phyloP scores from a whole-genome alignment of 2,888 invertebrate species.

The Cryptocheilus praepositus region DNA sequence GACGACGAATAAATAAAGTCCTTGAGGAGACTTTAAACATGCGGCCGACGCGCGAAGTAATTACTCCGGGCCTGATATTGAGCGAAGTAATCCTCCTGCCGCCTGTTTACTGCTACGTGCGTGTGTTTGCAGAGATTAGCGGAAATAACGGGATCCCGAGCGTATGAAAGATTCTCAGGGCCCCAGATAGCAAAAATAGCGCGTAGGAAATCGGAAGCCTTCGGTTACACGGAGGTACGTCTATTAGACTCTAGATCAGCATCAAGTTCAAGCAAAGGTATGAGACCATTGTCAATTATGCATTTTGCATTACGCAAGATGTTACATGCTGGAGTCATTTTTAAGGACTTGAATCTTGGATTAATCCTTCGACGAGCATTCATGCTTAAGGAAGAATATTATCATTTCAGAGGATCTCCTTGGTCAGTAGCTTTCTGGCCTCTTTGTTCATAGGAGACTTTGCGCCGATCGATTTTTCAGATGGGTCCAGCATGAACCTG shows the following conservation, averaged over 20 bases:
- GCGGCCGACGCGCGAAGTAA: neutral
- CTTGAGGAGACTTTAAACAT: too few relatives aligned
- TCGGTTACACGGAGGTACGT: conserved; percentile 84
- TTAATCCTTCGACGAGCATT: conserved; percentile 6
- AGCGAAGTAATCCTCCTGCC: too few relatives aligned
- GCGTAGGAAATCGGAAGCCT: conserved; percentile 82
- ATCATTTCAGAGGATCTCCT: conserved; percentile 85
- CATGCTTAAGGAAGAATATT: neutral
- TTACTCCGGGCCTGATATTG: conserved; percentile 4
- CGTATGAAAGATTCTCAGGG: conserved; percentile 94
- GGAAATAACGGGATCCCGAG: conserved; percentile 88
- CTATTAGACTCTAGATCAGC: conserved; percentile 27
- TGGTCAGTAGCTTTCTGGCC: conserved; percentile 94
- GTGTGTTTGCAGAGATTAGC: conserved; percentile 81
- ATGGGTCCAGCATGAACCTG: conserved; percentile 98
- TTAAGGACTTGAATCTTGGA: too few relatives aligned
- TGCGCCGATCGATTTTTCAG: conserved; percentile 93
- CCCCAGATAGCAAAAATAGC: conserved; percentile 94
- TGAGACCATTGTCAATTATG: neutral
- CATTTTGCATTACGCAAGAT: too few relatives aligned
- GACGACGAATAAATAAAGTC: too few relatives aligned
- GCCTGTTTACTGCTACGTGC: neutral
- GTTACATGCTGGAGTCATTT: too few relatives aligned
- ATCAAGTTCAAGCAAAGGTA: neutral
- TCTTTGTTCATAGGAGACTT: conserved; percentile 91